These are phyloP conservation scores for Trinectes maculatus DNA, from an alignment of 2,113 vertebrate species.

Conservation along the genomic window DNA sequence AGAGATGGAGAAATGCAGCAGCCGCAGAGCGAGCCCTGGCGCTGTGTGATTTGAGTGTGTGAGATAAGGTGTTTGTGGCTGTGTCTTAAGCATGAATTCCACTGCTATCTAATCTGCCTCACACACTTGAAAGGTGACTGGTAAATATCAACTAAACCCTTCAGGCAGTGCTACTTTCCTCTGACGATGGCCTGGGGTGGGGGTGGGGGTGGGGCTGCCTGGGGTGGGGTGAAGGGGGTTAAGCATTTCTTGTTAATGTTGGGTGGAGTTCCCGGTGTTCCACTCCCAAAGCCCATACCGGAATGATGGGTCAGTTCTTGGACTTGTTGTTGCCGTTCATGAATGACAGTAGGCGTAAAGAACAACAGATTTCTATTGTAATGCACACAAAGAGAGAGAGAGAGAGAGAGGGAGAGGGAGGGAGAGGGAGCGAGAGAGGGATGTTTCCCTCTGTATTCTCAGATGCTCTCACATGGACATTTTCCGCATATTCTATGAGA, in stretches of 20 bases:
- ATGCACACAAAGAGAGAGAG: no score
- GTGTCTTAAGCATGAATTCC: slow-evolving; percentile 31
- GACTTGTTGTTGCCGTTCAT: no score
- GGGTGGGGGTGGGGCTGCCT: background rate
- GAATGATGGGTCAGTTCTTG: no score
- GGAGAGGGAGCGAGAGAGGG: no score
- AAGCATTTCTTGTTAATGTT: background rate
- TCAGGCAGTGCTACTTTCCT: background rate
- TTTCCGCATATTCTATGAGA: no score
- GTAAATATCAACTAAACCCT: slow-evolving; percentile 30
- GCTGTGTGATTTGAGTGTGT: slow-evolving; percentile 9
- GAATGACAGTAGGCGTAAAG: no score
- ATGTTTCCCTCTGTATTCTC: no score
- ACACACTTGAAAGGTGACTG: slow-evolving; percentile 44
- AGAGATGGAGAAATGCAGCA: slow-evolving; percentile 37
- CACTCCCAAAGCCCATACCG: background rate
- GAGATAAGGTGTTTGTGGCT: slow-evolving; percentile 13
- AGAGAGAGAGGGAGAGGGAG: no score
- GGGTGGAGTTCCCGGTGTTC: background rate
- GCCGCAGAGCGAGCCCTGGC: slow-evolving; percentile 24
- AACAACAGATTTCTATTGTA: no score
- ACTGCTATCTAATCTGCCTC: slow-evolving; percentile 51
- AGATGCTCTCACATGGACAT: no score
- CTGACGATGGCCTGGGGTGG: background rate
- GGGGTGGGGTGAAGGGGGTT: background rate